Conservation (phyloP, 1,140 invertebrate species). For the Atta texana region DNA sequence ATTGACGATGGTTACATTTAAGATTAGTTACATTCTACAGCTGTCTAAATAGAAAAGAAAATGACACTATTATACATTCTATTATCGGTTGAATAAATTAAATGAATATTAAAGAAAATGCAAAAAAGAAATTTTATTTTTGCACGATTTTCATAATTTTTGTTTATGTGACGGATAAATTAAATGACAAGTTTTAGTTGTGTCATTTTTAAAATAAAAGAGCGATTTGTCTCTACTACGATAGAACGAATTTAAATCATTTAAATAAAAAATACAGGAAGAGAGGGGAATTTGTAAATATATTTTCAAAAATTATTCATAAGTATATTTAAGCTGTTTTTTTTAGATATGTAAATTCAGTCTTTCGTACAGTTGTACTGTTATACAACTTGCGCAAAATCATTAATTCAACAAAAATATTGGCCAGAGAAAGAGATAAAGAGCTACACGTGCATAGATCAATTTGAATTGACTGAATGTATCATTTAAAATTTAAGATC, state of each 20-base stretch:
- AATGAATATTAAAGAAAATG: neutral
- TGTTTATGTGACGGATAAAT: neutral
- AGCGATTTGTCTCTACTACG: neutral
- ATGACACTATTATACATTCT: neutral
- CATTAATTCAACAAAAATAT: neutral
- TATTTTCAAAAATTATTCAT: neutral
- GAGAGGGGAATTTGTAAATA: neutral
- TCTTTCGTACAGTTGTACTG: neutral
- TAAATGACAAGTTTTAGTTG: neutral
- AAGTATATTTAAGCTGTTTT: neutral
- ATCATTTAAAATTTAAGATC: neutral
- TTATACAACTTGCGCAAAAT: neutral
- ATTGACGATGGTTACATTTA: neutral
- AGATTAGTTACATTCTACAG: conserved; percentile 32
- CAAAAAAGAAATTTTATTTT: neutral
- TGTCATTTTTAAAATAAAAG: neutral
- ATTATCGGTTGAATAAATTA: neutral
- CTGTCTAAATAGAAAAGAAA: conserved; percentile 10
- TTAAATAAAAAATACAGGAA: neutral
- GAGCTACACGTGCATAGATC: neutral
- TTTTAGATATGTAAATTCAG: conserved; percentile 1
- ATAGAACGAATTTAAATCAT: neutral
- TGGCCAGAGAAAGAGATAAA: neutral
- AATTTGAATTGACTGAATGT: neutral
- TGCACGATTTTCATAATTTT: neutral